These are phyloP conservation scores for Leptura quadrifasciata DNA, from an alignment of 2,888 invertebrate species.

Conservation along the genomic window DNA sequence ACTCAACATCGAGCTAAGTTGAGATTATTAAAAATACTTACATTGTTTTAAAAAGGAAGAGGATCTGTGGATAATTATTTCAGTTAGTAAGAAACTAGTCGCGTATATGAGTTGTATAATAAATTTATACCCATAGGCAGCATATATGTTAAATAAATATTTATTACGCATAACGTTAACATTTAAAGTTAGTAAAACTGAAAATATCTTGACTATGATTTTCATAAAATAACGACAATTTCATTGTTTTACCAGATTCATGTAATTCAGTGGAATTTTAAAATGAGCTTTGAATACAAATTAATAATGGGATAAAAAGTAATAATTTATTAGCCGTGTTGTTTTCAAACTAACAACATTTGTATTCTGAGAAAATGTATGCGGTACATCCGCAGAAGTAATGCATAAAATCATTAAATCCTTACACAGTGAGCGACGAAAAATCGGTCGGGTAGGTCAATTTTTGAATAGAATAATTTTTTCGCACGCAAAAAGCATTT, in stretches of 20 bases:
- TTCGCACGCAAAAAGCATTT: too few relatives aligned
- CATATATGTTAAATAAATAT: conserved; percentile 11
- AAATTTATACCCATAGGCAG: neutral
- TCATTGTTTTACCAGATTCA: neutral
- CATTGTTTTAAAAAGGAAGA: too few relatives aligned
- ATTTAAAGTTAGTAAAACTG: neutral
- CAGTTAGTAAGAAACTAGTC: too few relatives aligned
- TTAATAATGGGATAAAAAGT: neutral
- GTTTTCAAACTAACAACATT: neutral
- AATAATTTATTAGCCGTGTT: neutral
- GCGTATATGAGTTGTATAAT: neutral
- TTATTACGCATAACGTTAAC: neutral
- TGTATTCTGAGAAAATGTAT: too few relatives aligned
- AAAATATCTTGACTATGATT: neutral
- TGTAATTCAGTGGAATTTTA: neutral
- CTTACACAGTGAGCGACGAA: too few relatives aligned
- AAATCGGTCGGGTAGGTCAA: too few relatives aligned
- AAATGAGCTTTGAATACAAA: neutral
- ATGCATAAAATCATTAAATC: too few relatives aligned
- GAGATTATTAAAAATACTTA: too few relatives aligned
- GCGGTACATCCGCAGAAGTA: too few relatives aligned
- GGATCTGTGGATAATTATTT: too few relatives aligned
- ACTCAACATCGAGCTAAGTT: too few relatives aligned
- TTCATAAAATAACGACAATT: neutral
- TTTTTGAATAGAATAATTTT: too few relatives aligned